These are phyloP conservation scores for Lathronympha strigana DNA, from an alignment of 2,888 invertebrate species.

Conservation along the genomic window DNA sequence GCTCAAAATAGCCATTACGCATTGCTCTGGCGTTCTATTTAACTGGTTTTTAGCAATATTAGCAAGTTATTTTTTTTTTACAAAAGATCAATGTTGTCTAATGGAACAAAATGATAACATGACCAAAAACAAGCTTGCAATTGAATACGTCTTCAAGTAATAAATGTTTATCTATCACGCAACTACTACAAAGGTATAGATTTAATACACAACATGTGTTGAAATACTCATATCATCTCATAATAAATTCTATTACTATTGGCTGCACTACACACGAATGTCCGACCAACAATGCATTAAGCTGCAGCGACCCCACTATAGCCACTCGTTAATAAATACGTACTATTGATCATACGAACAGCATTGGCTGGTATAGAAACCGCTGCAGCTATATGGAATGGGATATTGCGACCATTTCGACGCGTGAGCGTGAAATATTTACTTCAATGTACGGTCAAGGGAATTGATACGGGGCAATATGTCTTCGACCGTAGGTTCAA, in stretches of 20 bases:
- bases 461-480: background rate
- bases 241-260: constrained; percentile 29
- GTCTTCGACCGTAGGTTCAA: too few relatives aligned
- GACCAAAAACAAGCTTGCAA: too few relatives aligned
- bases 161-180: too few relatives aligned
- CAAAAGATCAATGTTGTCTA: too few relatives aligned
- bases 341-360: constrained; percentile 61
- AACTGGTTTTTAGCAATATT: too few relatives aligned
- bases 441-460: background rate
- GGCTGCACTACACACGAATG: constrained; percentile 5
- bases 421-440: constrained; percentile 17
- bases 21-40: too few relatives aligned
- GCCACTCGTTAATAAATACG: constrained; percentile 67
- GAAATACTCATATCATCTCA: background rate
- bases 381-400: constrained; percentile 9
- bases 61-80: too few relatives aligned
- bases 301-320: constrained; percentile 46
- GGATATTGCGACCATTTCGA: background rate
- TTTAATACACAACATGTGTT: background rate
- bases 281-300: constrained; percentile 48
- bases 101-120: too few relatives aligned
- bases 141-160: too few relatives aligned
- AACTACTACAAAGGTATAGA: background rate
- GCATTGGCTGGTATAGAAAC: constrained; percentile 51
- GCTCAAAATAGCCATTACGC: too few relatives aligned